Evolutionary conservation across 2,888 invertebrate genomes (phyloP).

Genomic region (Dusona sp.): DNA sequence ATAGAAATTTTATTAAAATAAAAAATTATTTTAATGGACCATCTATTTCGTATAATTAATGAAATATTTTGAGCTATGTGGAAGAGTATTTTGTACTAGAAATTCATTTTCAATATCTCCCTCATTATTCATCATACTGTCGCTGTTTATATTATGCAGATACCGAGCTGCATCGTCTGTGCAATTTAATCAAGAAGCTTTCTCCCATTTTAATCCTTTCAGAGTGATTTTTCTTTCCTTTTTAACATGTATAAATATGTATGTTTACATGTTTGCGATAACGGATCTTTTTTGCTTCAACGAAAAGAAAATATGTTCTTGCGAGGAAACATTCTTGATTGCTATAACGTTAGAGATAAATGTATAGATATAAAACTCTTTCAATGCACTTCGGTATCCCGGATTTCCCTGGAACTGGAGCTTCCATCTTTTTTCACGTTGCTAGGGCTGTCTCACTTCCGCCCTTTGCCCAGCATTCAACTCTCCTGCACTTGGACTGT

Average conservation of each 20-base stretch:
- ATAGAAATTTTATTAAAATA: no score
- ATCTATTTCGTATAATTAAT: not conserved
- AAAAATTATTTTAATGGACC: not conserved
- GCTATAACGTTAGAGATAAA: constrained; percentile 6
- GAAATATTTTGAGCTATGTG: not conserved
- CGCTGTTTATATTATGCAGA: not conserved
- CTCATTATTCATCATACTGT: not conserved
- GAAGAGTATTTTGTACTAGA: not conserved
- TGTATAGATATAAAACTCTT: constrained; percentile 21
- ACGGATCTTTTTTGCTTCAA: not conserved
- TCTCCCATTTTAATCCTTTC: constrained; percentile 40
- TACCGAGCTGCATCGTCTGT: not conserved
- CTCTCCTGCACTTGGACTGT: constrained; percentile 19
- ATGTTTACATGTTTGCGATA: not conserved
- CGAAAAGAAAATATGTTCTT: constrained; percentile 14
- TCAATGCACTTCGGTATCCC: constrained; percentile 38
- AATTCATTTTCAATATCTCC: constrained; percentile 1
- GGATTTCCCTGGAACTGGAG: constrained; percentile 42
- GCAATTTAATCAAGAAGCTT: constrained; percentile 38
- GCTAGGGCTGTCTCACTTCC: constrained; percentile 56
- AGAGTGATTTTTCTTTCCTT: not conserved
- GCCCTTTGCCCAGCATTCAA: constrained; percentile 48
- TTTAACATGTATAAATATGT: not conserved
- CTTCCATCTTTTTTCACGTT: constrained; percentile 46
- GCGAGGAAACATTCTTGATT: constrained; percentile 7